Conservation (phyloP, 30 jellyfish, hydroid and myxozoan species). For the Cassiopea andromeda region DNA sequence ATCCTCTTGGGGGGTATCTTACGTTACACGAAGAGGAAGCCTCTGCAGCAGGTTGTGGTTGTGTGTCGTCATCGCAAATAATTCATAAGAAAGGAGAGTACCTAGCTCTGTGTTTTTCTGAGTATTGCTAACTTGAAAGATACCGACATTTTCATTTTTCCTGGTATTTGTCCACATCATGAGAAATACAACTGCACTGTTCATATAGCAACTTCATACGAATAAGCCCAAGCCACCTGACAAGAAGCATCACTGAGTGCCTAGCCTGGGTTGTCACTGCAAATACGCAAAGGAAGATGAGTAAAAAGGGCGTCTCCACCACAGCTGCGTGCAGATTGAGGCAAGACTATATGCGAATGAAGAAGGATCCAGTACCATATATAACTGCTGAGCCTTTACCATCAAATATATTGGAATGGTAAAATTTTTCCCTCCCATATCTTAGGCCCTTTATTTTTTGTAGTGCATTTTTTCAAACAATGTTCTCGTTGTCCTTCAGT, state of each 20-base stretch:
- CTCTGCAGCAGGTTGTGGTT: not conserved
- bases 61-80: not conserved
- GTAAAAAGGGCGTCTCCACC: constrained; percentile 73
- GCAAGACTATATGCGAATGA: constrained; percentile 92
- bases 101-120: not conserved
- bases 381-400: constrained; percentile 98
- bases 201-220: not conserved
- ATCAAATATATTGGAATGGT: constrained; percentile 95
- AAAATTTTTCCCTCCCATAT: not conserved
- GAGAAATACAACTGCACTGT: not conserved
- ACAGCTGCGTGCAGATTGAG: constrained; percentile 90
- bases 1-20: too few species aligned
- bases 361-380: constrained; percentile 95
- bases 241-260: not conserved
- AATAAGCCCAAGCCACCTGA: not conserved
- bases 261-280: not conserved
- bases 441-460: not conserved
- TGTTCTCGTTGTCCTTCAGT: too few species aligned
- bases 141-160: not conserved
- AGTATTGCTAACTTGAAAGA: not conserved
- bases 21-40: not conserved
- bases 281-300: not conserved
- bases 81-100: not conserved
- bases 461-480: not conserved
- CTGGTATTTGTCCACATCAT: not conserved